These are phyloP conservation scores for Nesogale talazaci DNA, from an alignment of 2,113 vertebrate species.

Conservation along the genomic window DNA sequence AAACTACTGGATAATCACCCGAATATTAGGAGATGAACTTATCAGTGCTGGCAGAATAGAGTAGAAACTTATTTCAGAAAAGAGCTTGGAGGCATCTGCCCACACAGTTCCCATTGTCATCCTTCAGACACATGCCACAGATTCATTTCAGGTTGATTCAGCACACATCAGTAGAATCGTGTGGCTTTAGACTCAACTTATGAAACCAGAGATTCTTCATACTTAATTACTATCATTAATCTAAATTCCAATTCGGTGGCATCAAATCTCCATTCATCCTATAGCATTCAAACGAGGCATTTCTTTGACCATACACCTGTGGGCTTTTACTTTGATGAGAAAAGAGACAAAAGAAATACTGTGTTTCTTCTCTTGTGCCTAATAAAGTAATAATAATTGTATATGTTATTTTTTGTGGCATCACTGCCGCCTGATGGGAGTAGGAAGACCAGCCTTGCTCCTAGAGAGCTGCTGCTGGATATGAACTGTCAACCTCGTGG, in stretches of 20 bases:
- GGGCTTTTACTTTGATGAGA: constrained; percentile 41
- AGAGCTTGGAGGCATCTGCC: constrained; percentile 67
- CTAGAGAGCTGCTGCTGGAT: too few relatives aligned
- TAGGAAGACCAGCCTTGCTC: too few relatives aligned
- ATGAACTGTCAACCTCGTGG: too few relatives aligned
- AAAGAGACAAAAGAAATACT: constrained; percentile 16
- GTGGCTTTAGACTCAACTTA: neutral
- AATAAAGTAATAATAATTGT: neutral
- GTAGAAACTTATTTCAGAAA: constrained; percentile 51
- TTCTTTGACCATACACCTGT: neutral
- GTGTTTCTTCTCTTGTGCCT: neutral
- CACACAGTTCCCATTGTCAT: constrained; percentile 73
- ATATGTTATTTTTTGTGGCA: neutral
- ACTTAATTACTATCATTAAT: constrained; percentile 53
- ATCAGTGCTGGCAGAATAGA: constrained; percentile 55
- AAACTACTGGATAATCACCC: constrained; percentile 65
- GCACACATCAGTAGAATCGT: neutral
- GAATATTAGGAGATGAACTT: constrained; percentile 73
- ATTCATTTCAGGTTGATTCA: neutral
- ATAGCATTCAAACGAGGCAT: neutral
- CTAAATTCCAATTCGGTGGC: neutral
- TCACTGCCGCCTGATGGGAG: too few relatives aligned
- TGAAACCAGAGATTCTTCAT: constrained; percentile 26
- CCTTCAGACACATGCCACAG: constrained; percentile 3
- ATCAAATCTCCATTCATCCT: neutral